phyloP scores from a whole-genome alignment of 2,113 vertebrate species.

The Heloderma charlesbogerti region DNA sequence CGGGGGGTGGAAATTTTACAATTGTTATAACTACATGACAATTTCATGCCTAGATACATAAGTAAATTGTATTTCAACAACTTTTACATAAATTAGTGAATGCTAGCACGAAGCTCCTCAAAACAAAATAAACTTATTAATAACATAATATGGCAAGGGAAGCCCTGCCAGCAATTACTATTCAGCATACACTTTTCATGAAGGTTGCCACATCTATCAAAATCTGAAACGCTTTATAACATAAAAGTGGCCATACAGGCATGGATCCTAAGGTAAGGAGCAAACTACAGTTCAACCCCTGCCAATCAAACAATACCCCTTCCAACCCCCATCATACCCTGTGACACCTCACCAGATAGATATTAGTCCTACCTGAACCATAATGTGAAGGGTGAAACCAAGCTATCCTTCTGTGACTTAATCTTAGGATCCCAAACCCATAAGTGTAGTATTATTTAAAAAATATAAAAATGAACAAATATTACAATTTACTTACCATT shows the following conservation, averaged over 20 bases:
- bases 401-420: not conserved
- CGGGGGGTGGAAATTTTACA: too few relatives aligned
- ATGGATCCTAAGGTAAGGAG: not conserved
- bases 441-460: not conserved
- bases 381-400: too few relatives aligned
- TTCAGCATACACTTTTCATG: not conserved
- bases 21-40: too few relatives aligned
- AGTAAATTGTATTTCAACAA: accelerated
- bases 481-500: constrained; percentile 80
- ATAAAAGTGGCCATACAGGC: not conserved
- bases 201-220: not conserved
- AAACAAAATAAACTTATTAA: not conserved
- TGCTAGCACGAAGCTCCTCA: not conserved
- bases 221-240: not conserved
- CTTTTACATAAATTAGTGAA: not conserved
- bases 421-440: not conserved
- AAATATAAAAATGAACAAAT: not conserved
- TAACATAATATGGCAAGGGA: not conserved
- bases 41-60: constrained; percentile 90
- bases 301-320: too few relatives aligned
- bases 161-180: not conserved
- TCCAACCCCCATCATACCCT: too few relatives aligned
- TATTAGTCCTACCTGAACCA: not conserved
- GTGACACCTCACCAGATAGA: not conserved
- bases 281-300: too few relatives aligned